Evolutionary conservation across 2,113 vertebrate species (phyloP), one percentile per base, ranked within the genome.

Genomic region (Paralichthys olivaceus): DNA sequence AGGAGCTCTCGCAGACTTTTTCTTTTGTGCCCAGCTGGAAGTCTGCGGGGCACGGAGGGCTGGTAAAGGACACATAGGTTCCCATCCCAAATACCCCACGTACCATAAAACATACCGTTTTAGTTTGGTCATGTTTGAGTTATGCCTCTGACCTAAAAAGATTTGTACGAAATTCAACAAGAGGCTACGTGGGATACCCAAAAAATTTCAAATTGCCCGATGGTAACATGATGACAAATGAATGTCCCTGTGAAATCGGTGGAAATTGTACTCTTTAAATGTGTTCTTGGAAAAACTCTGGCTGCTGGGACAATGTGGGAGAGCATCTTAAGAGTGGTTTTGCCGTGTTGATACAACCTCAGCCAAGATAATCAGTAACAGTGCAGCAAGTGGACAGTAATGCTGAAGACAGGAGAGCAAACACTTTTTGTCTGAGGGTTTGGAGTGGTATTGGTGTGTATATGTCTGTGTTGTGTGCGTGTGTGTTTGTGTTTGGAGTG

Each of bases 351-450:
- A 92, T 81, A 91, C 89, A 80, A 92, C 80, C 69, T 85, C 63
- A 62, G 87, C 90, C 83, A 90, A 88, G 69, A 85, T 82, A 85
- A 92, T 92, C 86, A 86, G 73, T 85, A 86, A 90, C 81, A 91
- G 87, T 69, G 87, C 11, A 84, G 78, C 83, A 79, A 90, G 85
- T 84, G 72, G 83, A 83, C 71, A 77, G 79, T 79, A 83, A 90
- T 88, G 91, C 91, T 92, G 90, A 94, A 91, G 92, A 93, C 91
- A 94, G 92, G 87, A 93, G 91, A 92, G 84, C 83, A 89, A 93
- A 92, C 87, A 89, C 88, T 89, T 92, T 91, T 87, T 91, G 86
- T 90, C 75, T 63, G 63, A 85, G 67, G 84, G 87, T 79, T 89
- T 85, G 63, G 83, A 84, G 82, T 83, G 84, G 54, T 83, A 64